Evolutionary conservation across 1,140 invertebrate genomes (phyloP).

Genomic region (Heterodera schachtii): DNA sequence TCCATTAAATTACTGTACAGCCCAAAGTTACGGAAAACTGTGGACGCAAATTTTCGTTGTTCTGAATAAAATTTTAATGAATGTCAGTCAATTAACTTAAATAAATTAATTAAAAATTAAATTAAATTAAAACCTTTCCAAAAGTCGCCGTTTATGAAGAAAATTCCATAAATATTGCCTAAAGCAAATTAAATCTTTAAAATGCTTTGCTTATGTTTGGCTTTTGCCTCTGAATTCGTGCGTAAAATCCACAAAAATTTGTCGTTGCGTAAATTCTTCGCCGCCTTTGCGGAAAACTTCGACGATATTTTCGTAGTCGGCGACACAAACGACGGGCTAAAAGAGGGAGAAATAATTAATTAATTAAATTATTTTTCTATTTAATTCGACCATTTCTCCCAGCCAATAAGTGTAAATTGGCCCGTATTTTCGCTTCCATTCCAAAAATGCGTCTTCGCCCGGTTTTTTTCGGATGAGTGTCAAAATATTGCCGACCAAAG

Average conservation of each 20-base stretch:
- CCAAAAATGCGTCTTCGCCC: conserved; percentile 32
- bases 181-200: background rate
- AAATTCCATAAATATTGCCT: conserved; percentile 14
- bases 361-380: background rate
- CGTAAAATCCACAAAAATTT: conserved; percentile 16
- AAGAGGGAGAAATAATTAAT: background rate
- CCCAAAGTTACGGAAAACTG: conserved; percentile 39
- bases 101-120: background rate
- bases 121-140: conserved; percentile 1
- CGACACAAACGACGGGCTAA: conserved; percentile 34
- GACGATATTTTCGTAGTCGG: conserved; percentile 38
- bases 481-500: conserved; percentile 34
- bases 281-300: conserved; percentile 38
- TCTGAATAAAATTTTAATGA: conserved; percentile 11
- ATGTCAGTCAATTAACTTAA: background rate
- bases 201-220: background rate
- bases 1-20: conserved; percentile 41
- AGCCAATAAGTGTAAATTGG: conserved; percentile 43
- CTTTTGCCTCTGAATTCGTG: conserved; percentile 14
- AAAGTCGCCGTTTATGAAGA: conserved; percentile 17
- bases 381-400: conserved; percentile 20
- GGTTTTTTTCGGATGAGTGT: conserved; percentile 28
- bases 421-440: conserved; percentile 40
- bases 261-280: conserved; percentile 29
- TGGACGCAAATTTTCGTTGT: conserved; percentile 29